Conservation (phyloP, 2,888 invertebrate species). For the Lasioglossum figueresi region DNA sequence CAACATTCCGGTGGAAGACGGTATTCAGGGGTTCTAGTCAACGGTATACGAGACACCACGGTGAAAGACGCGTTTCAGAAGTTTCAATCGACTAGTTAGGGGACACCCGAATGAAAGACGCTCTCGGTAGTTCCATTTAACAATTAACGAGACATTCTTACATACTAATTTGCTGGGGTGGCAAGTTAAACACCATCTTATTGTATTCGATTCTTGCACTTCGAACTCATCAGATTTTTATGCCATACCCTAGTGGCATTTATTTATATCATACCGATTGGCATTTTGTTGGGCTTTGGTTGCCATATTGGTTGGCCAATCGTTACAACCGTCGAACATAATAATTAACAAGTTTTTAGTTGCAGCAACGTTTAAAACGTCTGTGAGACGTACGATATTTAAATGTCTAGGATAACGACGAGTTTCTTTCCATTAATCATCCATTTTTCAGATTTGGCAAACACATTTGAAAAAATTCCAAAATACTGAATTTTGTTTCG, state of each 20-base stretch:
- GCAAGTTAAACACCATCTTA: background rate
- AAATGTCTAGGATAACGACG: too few species aligned
- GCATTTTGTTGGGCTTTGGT: too few species aligned
- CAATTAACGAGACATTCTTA: background rate
- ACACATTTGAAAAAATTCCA: too few species aligned
- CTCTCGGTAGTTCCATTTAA: background rate
- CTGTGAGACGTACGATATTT: too few species aligned
- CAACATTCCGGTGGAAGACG: constrained; percentile 1
- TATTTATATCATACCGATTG: too few species aligned
- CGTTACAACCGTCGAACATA: too few species aligned
- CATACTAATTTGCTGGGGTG: background rate
- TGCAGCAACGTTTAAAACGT: too few species aligned
- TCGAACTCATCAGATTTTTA: background rate
- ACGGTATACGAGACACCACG: background rate
- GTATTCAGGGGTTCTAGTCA: constrained; percentile 1
- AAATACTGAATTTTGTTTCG: background rate
- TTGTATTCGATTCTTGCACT: background rate
- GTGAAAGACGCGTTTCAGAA: constrained; percentile 11
- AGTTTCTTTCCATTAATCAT: too few species aligned
- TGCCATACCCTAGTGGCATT: too few species aligned
- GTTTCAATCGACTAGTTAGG: constrained; percentile 17
- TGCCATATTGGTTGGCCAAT: too few species aligned
- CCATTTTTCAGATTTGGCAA: too few species aligned
- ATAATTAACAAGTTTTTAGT: too few species aligned
- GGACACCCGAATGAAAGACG: background rate